Evolutionary conservation across 2,113 vertebrate genomes (phyloP).

Genomic region (Typhlomys cinereus): DNA sequence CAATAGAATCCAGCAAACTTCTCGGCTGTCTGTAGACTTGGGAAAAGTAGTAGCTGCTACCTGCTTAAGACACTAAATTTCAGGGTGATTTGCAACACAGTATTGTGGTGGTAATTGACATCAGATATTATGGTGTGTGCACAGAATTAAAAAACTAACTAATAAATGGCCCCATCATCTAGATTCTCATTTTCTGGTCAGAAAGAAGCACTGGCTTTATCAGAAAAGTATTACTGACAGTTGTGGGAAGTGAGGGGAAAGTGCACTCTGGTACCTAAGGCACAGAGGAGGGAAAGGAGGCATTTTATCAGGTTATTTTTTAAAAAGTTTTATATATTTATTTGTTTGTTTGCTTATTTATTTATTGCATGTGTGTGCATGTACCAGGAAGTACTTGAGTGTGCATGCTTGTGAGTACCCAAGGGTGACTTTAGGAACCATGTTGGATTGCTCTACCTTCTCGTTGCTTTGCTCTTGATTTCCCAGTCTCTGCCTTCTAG

Average conservation of each 20-base stretch:
- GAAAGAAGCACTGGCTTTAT: not conserved
- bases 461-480: no score
- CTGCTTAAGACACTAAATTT: not conserved
- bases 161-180: not conserved
- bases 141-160: not conserved
- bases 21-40: not conserved
- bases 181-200: not conserved
- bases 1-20: not conserved
- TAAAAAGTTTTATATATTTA: no score
- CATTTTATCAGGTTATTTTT: slow-evolving; percentile 1
- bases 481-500: no score
- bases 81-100: not conserved
- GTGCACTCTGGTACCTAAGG: not conserved
- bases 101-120: not conserved
- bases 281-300: not conserved
- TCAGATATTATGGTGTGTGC: not conserved
- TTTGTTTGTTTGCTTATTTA: no score
- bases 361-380: no score
- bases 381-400: no score
- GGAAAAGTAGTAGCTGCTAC: not conserved
- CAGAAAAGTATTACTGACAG: not conserved
- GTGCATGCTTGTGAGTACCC: no score
- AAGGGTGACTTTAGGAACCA: no score
- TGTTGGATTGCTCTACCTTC: no score
- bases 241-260: not conserved